Evolutionary conservation across 2,888 invertebrate genomes (phyloP).

Genomic region (Patella depressa): DNA sequence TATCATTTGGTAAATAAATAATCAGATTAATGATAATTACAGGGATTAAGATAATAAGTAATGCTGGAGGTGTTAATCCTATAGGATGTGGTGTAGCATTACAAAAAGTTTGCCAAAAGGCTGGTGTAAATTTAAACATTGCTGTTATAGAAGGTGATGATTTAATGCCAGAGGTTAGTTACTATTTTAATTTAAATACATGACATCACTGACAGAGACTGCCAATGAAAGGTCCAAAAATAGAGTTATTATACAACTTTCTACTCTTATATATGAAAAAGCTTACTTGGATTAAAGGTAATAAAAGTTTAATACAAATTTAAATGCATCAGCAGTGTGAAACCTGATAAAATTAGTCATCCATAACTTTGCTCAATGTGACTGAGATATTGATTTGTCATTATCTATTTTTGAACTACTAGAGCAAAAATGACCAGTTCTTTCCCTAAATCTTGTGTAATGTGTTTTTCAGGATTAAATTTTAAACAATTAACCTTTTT

Average conservation of each 20-base stretch:
- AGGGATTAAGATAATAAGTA: constrained; percentile 73
- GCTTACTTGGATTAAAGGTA: not conserved
- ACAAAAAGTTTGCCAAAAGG: constrained; percentile 62
- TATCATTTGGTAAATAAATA: no score
- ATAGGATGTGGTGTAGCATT: constrained; percentile 71
- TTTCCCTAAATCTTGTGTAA: no score
- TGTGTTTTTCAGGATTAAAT: no score
- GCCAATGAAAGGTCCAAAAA: no score
- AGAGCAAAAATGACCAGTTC: no score
- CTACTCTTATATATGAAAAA: not conserved
- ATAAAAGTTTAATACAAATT: not conserved
- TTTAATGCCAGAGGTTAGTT: constrained; percentile 65
- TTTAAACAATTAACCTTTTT: no score
- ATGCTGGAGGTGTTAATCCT: constrained; percentile 74
- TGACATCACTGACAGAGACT: not conserved
- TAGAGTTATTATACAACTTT: not conserved
- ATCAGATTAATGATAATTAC: constrained; percentile 10
- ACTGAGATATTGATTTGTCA: no score
- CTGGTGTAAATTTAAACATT: constrained; percentile 71
- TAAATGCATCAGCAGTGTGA: no score
- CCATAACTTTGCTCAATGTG: no score
- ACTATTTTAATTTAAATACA: not conserved
- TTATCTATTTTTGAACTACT: no score
- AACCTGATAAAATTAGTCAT: no score
- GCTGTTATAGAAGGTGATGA: constrained; percentile 73